Percentiles rank a stretch among this genome's conserved stretches.
These are phyloP conservation scores for Schlechtendalia chinensis DNA, from an alignment of 1,140 invertebrate species.

Conservation along the genomic window DNA sequence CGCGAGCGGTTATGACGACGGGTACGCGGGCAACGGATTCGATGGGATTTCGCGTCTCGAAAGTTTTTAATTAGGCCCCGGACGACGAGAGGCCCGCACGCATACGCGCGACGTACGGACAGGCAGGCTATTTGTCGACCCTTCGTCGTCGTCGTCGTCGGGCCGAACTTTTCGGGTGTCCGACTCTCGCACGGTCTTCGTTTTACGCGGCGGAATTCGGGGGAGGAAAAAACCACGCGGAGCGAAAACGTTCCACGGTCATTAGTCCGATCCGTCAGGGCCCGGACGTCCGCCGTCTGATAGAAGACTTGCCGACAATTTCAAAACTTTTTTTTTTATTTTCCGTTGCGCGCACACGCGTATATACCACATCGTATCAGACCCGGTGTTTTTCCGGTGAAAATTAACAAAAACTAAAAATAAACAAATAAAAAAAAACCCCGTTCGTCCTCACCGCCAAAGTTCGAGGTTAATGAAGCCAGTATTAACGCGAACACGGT, in stretches of 20 bases:
- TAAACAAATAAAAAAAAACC: too few relatives aligned
- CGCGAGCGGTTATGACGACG: too few relatives aligned
- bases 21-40: not conserved
- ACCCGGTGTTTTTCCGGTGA: too few relatives aligned
- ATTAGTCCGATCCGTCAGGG: conserved; percentile 33
- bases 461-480: not conserved
- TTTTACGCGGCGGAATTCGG: not conserved
- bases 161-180: conserved; percentile 11
- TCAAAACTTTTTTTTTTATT: too few relatives aligned
- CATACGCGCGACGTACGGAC: too few relatives aligned
- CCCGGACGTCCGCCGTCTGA: conserved; percentile 29
- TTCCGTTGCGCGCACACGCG: too few relatives aligned
- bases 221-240: not conserved
- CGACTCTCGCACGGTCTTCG: not conserved
- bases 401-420: too few relatives aligned
- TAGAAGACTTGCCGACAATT: too few relatives aligned
- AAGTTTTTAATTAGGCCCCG: conserved; percentile 45
- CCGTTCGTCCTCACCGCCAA: not conserved
- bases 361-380: too few relatives aligned
- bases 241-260: not conserved
- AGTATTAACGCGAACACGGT: not conserved
- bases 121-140: not conserved
- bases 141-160: too few relatives aligned
- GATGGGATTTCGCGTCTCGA: not conserved
- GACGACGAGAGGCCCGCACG: not conserved